Evolutionary conservation across 1,140 invertebrate species (phyloP), one percentile per base, ranked within the genome.

Genomic region (Rhizoglyphus robini): DNA sequence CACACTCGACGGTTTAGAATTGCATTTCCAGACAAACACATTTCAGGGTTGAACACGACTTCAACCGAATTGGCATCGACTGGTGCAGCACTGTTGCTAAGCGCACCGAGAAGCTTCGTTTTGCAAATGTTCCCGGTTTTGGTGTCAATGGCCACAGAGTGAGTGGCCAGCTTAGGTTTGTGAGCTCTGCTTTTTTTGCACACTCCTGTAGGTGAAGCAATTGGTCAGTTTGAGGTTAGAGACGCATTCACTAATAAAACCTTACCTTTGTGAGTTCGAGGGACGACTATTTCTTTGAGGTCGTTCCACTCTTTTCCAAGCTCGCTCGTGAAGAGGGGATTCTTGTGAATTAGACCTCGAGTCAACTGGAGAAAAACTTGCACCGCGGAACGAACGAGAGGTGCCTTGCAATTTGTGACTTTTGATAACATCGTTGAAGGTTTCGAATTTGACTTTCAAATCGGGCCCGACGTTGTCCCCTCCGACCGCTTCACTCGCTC

Each of bases 321-420:
- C n/a, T n/a, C n/a, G n/a, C 25, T 23, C 5, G 20, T 49, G 18
- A 38, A 13, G 8, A 23, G 51, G 15, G 13, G 15, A 51, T 11
- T 63, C 11, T 23, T 15, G 18, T 11, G 30, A 36, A 32, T 54
- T 5, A 36, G 27, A 25, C 32, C 61, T 30, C 46, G 36, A 4
- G 61, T 36, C 34, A 63, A 25, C 32, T 63, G 61, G 1, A 18
- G 20, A 18, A 72, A 65, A 4, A 68, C 46, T 20, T 65, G 47
- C 41, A 51, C 32, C 18, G 49, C 49, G n/a, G 71, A 69, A 23
- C 81, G 71, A 63, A 81, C 75, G 71, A 3, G 80, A 82, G 4
- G 81, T 82, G 1, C 81, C 81, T 49, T 80, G 71, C 70, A 82
- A 81, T 66, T 79, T 79, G 13, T 81, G 71, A 57, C 79, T 77